A percentile compares a stretch with the other conserved stretches of the same genome.
These are phyloP conservation scores for Drosophila serrata DNA, from an alignment of 1,140 invertebrate genomes.

Conservation along the genomic window DNA sequence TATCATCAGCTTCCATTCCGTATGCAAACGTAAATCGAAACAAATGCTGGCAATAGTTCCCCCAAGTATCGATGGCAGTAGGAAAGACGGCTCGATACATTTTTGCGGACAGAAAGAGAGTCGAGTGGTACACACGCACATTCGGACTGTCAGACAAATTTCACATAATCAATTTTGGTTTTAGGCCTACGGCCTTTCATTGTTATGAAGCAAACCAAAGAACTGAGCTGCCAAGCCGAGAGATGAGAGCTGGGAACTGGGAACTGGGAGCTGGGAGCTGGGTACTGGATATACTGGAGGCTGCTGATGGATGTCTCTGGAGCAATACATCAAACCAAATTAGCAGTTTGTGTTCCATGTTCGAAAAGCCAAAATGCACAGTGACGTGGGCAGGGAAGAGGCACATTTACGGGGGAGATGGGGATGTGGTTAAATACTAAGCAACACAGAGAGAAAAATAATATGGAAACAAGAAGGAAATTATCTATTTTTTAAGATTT, in stretches of 20 bases:
- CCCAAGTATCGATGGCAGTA: constrained; percentile 28
- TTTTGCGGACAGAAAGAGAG: constrained; percentile 17
- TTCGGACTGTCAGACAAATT: constrained; percentile 39
- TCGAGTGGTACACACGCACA: constrained; percentile 23
- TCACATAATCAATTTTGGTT: constrained; percentile 73
- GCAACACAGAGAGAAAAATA: neutral
- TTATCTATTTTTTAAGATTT: neutral
- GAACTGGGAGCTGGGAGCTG: constrained; percentile 8
- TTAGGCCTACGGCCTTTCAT: constrained; percentile 29
- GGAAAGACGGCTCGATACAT: constrained; percentile 26
- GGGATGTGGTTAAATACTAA: neutral
- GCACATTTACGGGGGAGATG: constrained; percentile 19
- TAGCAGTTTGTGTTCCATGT: constrained; percentile 66
- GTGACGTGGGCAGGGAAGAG: constrained; percentile 14
- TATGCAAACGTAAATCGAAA: constrained; percentile 41
- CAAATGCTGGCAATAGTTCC: constrained; percentile 39
- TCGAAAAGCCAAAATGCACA: constrained; percentile 59
- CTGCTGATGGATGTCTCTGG: constrained; percentile 76
- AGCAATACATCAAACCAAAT: constrained; percentile 82
- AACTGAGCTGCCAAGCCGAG: neutral
- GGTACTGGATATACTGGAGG: constrained; percentile 2
- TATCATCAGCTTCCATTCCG: neutral
- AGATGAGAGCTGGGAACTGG: neutral
- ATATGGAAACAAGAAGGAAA: neutral
- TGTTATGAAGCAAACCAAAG: constrained; percentile 8